phyloP scores from a whole-genome alignment of 2,113 vertebrate genomes.

The Apteryx owenii region DNA sequence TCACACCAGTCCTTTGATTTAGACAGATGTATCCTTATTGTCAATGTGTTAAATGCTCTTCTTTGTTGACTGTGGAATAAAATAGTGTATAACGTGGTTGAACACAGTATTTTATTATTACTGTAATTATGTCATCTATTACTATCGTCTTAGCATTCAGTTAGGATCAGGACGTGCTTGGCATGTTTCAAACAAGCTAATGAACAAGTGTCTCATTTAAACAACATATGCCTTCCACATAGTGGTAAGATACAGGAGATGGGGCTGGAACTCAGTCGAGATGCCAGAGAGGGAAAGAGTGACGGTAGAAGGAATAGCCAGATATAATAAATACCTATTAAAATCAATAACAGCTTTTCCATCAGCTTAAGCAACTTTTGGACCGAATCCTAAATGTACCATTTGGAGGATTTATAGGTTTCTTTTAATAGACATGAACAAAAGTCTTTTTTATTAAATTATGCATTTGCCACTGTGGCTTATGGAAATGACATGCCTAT shows the following conservation, averaged over 20 bases:
- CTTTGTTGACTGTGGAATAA: neutral
- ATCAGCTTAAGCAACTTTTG: slow-evolving; percentile 56
- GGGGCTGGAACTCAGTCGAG: slow-evolving; percentile 7
- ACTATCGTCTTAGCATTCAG: slow-evolving; percentile 32
- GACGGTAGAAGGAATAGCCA: slow-evolving; percentile 36
- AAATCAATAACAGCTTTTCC: slow-evolving; percentile 71
- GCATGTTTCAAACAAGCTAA: slow-evolving; percentile 28
- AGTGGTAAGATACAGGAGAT: slow-evolving; percentile 30
- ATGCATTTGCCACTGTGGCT: slow-evolving; percentile 46
- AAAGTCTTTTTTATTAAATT: slow-evolving; percentile 68
- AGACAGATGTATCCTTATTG: neutral
- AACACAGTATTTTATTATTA: slow-evolving; percentile 24
- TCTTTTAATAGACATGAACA: slow-evolving; percentile 52
- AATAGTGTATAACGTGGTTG: neutral
- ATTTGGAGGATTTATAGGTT: slow-evolving; percentile 62
- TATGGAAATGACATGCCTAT: slow-evolving; percentile 43
- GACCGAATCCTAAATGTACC: slow-evolving; percentile 54
- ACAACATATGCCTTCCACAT: slow-evolving; percentile 20
- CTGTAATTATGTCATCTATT: slow-evolving; percentile 58
- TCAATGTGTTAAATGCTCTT: neutral
- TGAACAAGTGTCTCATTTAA: slow-evolving; percentile 31
- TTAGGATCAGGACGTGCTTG: slow-evolving; percentile 13
- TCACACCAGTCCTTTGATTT: neutral
- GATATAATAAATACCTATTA: slow-evolving; percentile 69
- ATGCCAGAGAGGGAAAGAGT: slow-evolving; percentile 48